Evolutionary conservation across 2,113 vertebrate genomes (phyloP), one percentile per base, ranked within the genome.

Genomic region (Rhegmatorhina hoffmannsi): DNA sequence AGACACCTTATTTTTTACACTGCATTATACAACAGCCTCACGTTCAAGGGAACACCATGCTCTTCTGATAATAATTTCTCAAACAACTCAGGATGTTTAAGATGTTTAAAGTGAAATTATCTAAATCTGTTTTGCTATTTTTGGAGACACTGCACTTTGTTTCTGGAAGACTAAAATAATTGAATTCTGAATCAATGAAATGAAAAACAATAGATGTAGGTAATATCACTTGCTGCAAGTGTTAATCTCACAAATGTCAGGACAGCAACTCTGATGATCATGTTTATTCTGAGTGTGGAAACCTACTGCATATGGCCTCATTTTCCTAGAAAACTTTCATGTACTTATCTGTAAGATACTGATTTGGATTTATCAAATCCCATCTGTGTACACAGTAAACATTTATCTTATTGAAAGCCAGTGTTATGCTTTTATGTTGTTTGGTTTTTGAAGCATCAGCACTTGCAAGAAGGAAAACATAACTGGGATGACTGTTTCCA

Each of bases 341-440:
- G 53, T 77, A 64, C 9, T 87, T 89, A 53, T 79, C 49, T 87
- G 46, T 55, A 66, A 66, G 34, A 56, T 83, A 62, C 13, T 16
- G 46, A n/a, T 55, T 33, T 74, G 59, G 55, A 47, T 80, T 92
- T 50, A 62, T 79, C 33, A 82, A 46, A 75, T 87, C 50, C 72
- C 50, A 44, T 68, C 62, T 76, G 82, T 25, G 38, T 85, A 73
- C 31, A 60, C 24, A 87, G 17, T 10, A 87, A 84, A 78, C 33
- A 89, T 67, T 87, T 95, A 74, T 95, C 53, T 19, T 73, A 6
- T 25, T 87, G 78, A 92, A 92, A 87, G 23, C 20, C 53, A 73
- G 8, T 11, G 17, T 43, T 91, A 28, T 75, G 5, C 26, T 94
- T 84, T 84, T 25, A 53, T 46, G 11, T 3, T n/a, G 3, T 53